phyloP scores from a whole-genome alignment of 64 coral and sea anemone genomes.

The Platygyra sinensis region DNA sequence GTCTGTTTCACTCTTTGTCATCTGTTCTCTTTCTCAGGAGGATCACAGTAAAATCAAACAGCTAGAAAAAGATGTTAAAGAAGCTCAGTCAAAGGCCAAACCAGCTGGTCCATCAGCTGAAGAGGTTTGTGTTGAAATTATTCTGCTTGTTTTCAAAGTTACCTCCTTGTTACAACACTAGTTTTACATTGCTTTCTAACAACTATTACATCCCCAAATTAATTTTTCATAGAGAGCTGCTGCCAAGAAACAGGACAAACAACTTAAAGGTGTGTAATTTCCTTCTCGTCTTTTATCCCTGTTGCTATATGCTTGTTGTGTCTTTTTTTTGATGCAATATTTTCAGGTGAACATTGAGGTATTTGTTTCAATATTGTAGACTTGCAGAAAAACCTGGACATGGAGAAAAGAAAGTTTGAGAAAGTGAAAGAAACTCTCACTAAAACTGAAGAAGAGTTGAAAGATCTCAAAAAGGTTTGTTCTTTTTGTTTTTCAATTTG shows the following conservation, averaged over 20 bases:
- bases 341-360: no score
- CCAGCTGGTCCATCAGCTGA: slow-evolving; percentile 91
- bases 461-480: slow-evolving; percentile 95
- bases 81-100: slow-evolving; percentile 84
- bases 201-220: neutral
- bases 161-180: neutral
- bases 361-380: slow-evolving; percentile 35
- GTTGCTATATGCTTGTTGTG: no score
- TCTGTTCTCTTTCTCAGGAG: slow-evolving; percentile 52
- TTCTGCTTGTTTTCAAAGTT: neutral
- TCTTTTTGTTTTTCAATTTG: neutral
- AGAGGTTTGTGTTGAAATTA: slow-evolving; percentile 54
- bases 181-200: neutral
- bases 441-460: slow-evolving; percentile 91
- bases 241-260: slow-evolving; percentile 93
- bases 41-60: slow-evolving; percentile 93
- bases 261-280: slow-evolving; percentile 79
- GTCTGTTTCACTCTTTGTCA: neutral
- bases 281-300: no score
- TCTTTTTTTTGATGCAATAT: no score
- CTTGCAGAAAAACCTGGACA: slow-evolving; percentile 86
- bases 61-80: slow-evolving; percentile 91
- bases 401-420: slow-evolving; percentile 94
- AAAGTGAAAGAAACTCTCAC: slow-evolving; percentile 81
- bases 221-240: slow-evolving; percentile 76